Conservation (phyloP, 2,888 invertebrate genomes). For the Ophion ellenae region DNA sequence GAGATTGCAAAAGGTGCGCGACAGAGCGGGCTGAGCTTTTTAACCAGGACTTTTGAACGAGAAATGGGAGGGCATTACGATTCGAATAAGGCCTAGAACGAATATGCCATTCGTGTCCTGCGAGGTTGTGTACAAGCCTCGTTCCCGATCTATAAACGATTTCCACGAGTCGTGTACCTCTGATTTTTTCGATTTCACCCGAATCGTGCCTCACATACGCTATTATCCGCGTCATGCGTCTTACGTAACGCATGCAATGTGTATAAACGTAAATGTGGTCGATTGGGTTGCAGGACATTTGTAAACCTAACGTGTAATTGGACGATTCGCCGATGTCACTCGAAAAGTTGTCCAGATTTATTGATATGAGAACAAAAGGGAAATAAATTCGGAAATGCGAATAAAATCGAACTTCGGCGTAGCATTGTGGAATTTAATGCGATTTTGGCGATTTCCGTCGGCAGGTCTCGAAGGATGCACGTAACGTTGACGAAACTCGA, state of each 20-base stretch:
- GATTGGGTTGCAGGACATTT: too few relatives aligned
- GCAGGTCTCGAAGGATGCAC: too few relatives aligned
- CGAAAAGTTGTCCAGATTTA: too few relatives aligned
- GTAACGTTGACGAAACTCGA: too few relatives aligned
- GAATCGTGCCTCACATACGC: conserved; percentile 17
- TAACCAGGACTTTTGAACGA: neutral
- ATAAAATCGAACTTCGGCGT: too few relatives aligned
- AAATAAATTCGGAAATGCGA: too few relatives aligned
- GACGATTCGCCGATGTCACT: too few relatives aligned
- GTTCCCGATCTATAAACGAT: conserved; percentile 18
- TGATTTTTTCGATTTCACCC: conserved; percentile 36
- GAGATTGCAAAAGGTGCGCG: conserved; percentile 38
- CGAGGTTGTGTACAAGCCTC: neutral
- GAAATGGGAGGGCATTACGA: conserved; percentile 19
- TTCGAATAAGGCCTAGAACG: conserved; percentile 1
- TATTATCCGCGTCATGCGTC: neutral
- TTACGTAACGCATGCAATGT: neutral
- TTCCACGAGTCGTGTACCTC: neutral
- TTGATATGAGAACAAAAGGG: too few relatives aligned
- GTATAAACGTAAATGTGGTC: neutral
- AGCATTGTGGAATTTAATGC: too few relatives aligned
- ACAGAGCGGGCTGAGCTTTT: conserved; percentile 28
- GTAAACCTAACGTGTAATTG: too few relatives aligned
- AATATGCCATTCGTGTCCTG: neutral
- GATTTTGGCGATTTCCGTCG: too few relatives aligned